Evolutionary conservation across 2,888 invertebrate species (phyloP).

Genomic region (Cantharis rustica): DNA sequence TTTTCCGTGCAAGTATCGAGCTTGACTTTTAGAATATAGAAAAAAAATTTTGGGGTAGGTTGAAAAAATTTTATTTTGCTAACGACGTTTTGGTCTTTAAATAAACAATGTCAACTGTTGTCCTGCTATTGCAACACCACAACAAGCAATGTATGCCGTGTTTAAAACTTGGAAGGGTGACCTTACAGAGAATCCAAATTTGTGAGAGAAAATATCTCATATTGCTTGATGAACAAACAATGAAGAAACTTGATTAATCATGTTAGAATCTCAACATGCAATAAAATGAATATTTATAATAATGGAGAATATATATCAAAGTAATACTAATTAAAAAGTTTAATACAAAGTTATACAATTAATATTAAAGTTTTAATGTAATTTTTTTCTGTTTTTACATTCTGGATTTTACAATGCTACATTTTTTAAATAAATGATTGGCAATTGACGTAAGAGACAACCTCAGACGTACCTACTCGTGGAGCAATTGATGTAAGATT

Average conservation of each 20-base stretch:
- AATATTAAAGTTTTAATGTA: neutral
- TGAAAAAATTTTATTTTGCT: too few species aligned
- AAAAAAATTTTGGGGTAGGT: neutral
- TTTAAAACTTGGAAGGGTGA: too few species aligned
- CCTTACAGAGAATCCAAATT: too few species aligned
- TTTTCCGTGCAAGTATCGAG: neutral
- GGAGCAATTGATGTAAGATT: neutral
- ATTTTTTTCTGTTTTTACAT: neutral
- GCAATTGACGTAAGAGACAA: conserved; percentile 8
- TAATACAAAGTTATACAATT: neutral
- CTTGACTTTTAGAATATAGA: neutral
- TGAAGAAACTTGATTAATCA: too few species aligned
- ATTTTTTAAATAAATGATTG: conserved; percentile 1
- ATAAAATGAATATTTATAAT: too few species aligned
- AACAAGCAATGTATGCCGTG: too few species aligned
- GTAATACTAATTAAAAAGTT: neutral
- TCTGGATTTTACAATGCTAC: neutral
- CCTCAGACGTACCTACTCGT: neutral
- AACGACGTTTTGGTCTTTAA: too few species aligned
- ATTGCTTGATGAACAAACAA: too few species aligned
- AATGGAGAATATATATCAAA: neutral
- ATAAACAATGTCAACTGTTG: too few species aligned
- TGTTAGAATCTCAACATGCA: too few species aligned
- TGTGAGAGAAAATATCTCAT: too few species aligned
- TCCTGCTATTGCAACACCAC: too few species aligned